Conservation (phyloP, 1,140 invertebrate genomes). For the Apis laboriosa region DNA sequence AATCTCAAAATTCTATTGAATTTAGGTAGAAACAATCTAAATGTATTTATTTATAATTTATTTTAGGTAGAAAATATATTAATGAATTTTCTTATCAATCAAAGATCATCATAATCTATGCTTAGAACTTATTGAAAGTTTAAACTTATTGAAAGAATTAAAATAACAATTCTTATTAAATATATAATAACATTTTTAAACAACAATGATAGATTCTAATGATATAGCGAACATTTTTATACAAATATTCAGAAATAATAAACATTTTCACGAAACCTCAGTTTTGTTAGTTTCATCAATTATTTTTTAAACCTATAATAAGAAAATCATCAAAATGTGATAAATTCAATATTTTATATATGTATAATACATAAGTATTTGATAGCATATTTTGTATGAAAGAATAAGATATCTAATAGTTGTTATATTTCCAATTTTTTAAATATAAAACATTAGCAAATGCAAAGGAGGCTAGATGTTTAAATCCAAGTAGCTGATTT, state of each 20-base stretch:
- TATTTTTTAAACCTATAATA: slow-evolving; percentile 38
- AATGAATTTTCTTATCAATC: slow-evolving; percentile 67
- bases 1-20: slow-evolving; percentile 77
- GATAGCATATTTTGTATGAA: slow-evolving; percentile 7
- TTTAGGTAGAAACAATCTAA: slow-evolving; percentile 80
- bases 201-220: slow-evolving; percentile 58
- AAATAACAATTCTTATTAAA: slow-evolving; percentile 37
- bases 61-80: slow-evolving; percentile 80
- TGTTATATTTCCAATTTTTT: neutral
- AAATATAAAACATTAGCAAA: neutral
- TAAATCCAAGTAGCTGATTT: slow-evolving; percentile 18
- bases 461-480: neutral
- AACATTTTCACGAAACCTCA: slow-evolving; percentile 65
- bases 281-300: slow-evolving; percentile 51
- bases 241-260: slow-evolving; percentile 68
- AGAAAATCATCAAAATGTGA: slow-evolving; percentile 3
- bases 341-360: neutral
- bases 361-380: slow-evolving; percentile 2
- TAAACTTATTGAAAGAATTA: no score
- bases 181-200: slow-evolving; percentile 53
- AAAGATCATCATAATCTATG: slow-evolving; percentile 43
- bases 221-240: slow-evolving; percentile 69
- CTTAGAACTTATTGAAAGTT: slow-evolving; percentile 38
- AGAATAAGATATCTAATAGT: neutral
- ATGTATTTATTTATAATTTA: slow-evolving; percentile 82